Base-by-base conservation (phyloP, 1,140 invertebrate genomes). In the Aphelenchoides fujianensis region DNA sequence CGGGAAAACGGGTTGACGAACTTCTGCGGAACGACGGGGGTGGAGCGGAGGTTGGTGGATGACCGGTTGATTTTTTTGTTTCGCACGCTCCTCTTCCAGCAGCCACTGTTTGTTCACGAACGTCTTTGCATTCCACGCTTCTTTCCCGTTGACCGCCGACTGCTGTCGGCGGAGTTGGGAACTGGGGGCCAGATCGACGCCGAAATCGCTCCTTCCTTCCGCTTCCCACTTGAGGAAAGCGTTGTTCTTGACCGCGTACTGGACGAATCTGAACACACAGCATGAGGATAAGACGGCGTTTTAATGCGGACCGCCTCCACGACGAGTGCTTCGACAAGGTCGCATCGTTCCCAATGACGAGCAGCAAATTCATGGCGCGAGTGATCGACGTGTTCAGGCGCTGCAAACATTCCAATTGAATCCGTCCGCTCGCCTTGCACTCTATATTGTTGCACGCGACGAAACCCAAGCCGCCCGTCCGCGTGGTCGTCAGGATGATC, bases 361-460 rank as follows among this genome's bases (percentile, higher is more conserved):
- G 28, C 28, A 66, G 32, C 32, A 66, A 48, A 36, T 66, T 12
- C 7, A 19, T 34, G 19, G 63, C 63, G n/a, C 63, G 31, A 2
- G 63, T 66, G 34, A 66, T 66, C 16, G 63, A 66, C 37, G 63
- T 66, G 63, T 66, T 66, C 32, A 66, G 34, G 2, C 63, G 1
- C 36, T 19, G 23, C 12, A 48, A 48, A n/a, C n/a, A n/a, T n/a
- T n/a, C n/a, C n/a, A n/a, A n/a, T n/a, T n/a, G n/a, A 48, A 23
- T 48, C 12, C 12, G 23, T 16, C 12, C 12, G 41, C 23, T 16
- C 12, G 23, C 41, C 12, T 16, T 16, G 23, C 23, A 16, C 41
- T 23, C 12, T 48, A 48, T 23, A 12, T 5, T 34, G 31, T 34
- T 48, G 34, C 32, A 32, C n/a, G 63, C 63, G 12, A 66, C 63